Evolutionary conservation across 1,140 invertebrate genomes (phyloP).

Genomic region (Phocides pigmalion): DNA sequence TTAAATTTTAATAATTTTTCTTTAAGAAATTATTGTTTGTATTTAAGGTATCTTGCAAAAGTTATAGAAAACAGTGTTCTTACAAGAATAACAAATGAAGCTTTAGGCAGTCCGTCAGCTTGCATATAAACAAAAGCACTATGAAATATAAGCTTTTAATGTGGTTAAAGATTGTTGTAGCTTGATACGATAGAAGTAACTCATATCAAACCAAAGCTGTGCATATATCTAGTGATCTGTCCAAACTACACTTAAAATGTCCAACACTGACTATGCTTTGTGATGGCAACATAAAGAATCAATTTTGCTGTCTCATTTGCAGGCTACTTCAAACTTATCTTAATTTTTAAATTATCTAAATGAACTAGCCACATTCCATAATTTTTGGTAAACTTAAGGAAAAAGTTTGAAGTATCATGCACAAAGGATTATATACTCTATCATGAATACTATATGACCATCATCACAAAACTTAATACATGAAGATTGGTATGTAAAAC

Average conservation of each 20-base stretch:
- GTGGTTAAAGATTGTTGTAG: conserved; percentile 27
- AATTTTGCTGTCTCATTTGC: neutral
- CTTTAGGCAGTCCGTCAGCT: conserved; percentile 21
- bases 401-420: too few relatives aligned
- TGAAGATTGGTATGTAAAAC: conserved; percentile 11
- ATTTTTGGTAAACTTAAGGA: too few relatives aligned
- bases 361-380: too few relatives aligned
- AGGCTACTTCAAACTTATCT: neutral
- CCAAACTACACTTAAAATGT: conserved; percentile 23
- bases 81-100: conserved; percentile 4
- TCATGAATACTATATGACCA: neutral
- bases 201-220: conserved; percentile 45
- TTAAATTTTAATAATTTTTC: too few relatives aligned
- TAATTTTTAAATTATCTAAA: neutral
- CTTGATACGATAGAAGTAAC: conserved; percentile 39
- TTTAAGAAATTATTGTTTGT: too few relatives aligned
- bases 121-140: conserved; percentile 42
- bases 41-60: too few relatives aligned
- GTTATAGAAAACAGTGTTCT: neutral
- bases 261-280: conserved; percentile 39
- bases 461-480: neutral
- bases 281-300: neutral
- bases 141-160: conserved; percentile 28
- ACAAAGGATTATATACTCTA: neutral
- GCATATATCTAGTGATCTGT: conserved; percentile 34